Conservation (phyloP, 2,888 invertebrate species). For the Trichacis sp. region DNA sequence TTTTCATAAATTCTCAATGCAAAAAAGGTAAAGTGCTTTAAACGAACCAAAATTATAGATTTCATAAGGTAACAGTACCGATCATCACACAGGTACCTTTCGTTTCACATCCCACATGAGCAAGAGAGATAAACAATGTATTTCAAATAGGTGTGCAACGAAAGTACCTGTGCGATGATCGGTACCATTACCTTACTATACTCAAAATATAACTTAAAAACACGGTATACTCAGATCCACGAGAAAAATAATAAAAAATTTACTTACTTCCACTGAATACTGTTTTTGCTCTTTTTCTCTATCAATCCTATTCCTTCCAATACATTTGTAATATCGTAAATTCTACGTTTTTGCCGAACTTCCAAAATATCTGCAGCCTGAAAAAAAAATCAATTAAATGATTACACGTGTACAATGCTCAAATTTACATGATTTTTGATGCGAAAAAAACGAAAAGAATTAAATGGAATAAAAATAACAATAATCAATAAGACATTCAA, state of each 20-base stretch:
- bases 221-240: neutral
- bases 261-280: slow-evolving; percentile 90
- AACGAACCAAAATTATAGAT: too few relatives aligned
- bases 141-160: too few relatives aligned
- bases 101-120: too few relatives aligned
- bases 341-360: slow-evolving; percentile 89
- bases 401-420: neutral
- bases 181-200: too few relatives aligned
- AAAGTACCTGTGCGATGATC: too few relatives aligned
- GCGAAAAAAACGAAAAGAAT: neutral
- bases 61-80: too few relatives aligned
- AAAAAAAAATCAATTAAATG: slow-evolving; percentile 22
- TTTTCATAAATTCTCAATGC: too few relatives aligned
- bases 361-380: slow-evolving; percentile 91
- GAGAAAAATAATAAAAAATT: neutral
- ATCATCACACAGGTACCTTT: too few relatives aligned
- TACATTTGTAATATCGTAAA: slow-evolving; percentile 95
- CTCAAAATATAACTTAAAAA: too few relatives aligned
- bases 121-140: too few relatives aligned
- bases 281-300: slow-evolving; percentile 93
- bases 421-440: neutral
- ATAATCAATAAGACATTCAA: neutral
- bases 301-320: slow-evolving; percentile 93
- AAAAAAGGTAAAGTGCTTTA: too few relatives aligned
- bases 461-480: neutral